Conservation (phyloP, 2,888 invertebrate genomes). For the Tenthredo mesomela region DNA sequence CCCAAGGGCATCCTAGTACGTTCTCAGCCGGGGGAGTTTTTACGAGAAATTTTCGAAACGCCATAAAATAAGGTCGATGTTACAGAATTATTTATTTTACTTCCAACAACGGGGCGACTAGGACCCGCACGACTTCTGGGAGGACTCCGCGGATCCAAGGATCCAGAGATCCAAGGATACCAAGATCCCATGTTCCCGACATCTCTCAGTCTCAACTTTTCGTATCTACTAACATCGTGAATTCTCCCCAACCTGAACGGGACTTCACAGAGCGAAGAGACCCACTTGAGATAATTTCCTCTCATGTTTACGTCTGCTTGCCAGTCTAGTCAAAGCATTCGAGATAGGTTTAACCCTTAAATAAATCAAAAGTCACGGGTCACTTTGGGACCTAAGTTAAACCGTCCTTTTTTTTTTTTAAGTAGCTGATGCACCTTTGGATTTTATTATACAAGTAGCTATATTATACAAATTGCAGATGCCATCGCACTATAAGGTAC, state of each 20-base stretch:
- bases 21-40: slow-evolving; percentile 12
- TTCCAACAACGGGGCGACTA: slow-evolving; percentile 19
- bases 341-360: slow-evolving; percentile 41
- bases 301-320: slow-evolving; percentile 46
- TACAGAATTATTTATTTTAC: slow-evolving; percentile 42
- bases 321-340: slow-evolving; percentile 45
- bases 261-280: slow-evolving; percentile 17
- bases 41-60: slow-evolving; percentile 44
- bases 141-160: slow-evolving; percentile 4
- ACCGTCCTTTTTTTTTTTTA: neutral
- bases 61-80: slow-evolving; percentile 46
- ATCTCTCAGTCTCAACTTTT: neutral
- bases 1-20: slow-evolving; percentile 20
- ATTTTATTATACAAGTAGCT: neutral
- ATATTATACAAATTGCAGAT: neutral
- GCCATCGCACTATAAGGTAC: neutral
- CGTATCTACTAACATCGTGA: neutral
- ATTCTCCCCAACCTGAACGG: neutral
- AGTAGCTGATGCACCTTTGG: neutral
- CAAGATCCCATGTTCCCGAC: neutral
- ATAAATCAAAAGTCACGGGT: slow-evolving; percentile 49
- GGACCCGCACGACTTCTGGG: slow-evolving; percentile 1
- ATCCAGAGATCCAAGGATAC: slow-evolving; percentile 23
- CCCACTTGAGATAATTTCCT: slow-evolving; percentile 48
- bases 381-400: neutral